These are phyloP conservation scores for Salvelinus namaycush DNA, from an alignment of 2,113 vertebrate species.

Conservation along the genomic window DNA sequence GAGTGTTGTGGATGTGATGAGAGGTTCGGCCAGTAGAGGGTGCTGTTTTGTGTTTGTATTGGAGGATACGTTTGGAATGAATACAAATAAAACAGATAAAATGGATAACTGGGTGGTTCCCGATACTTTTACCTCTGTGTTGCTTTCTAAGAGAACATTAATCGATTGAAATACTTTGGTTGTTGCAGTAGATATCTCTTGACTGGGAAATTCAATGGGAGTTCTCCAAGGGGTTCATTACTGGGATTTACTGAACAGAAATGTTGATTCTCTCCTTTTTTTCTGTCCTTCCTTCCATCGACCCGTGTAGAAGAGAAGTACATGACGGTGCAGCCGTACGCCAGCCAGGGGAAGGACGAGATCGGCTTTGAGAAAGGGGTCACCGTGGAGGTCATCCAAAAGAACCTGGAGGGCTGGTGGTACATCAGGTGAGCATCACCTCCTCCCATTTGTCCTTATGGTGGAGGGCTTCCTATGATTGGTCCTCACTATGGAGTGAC, in stretches of 20 bases:
- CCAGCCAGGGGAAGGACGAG: slow-evolving; percentile 95
- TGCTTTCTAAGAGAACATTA: no score
- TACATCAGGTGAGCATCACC: slow-evolving; percentile 87
- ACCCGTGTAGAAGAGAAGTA: slow-evolving; percentile 90
- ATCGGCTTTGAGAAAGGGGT: slow-evolving; percentile 98
- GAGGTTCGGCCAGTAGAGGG: slow-evolving; percentile 20
- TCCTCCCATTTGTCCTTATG: neutral
- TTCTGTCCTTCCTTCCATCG: slow-evolving; percentile 36
- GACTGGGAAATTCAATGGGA: no score
- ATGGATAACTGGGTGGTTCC: no score
- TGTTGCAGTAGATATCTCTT: no score
- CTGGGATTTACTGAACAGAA: neutral
- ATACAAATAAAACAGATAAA: no score
- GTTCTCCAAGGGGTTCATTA: no score
- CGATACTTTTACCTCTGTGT: no score
- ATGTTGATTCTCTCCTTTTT: slow-evolving; percentile 9
- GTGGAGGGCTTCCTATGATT: neutral
- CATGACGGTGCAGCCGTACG: slow-evolving; percentile 87
- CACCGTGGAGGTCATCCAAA: slow-evolving; percentile 98
- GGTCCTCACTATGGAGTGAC: neutral
- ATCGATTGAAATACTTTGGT: no score
- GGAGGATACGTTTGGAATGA: neutral
- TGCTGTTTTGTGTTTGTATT: slow-evolving; percentile 18
- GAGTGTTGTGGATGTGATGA: neutral
- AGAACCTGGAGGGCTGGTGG: slow-evolving; percentile 99